Percentiles rank a stretch among this genome's conserved stretches.
Evolutionary conservation across 2,888 invertebrate genomes (phyloP).

Genomic region (Nineta flava): DNA sequence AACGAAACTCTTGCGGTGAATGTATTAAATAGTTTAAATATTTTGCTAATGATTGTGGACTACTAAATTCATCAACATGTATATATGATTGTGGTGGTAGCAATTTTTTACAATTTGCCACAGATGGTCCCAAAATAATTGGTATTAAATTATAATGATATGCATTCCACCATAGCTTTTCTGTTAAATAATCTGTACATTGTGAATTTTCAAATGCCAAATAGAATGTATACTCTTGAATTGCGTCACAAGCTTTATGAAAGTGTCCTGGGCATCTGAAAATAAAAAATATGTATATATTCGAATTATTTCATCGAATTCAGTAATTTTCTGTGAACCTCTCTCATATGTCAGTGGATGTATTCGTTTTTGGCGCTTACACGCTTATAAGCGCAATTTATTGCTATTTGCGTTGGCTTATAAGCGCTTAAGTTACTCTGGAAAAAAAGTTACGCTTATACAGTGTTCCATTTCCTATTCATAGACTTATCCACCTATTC

Average conservation of each 20-base stretch:
- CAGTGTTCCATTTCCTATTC: too few species aligned
- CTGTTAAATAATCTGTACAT: slow-evolving; percentile 53
- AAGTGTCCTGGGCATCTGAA: slow-evolving; percentile 50
- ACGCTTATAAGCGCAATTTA: too few species aligned
- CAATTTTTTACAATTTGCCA: slow-evolving; percentile 28
- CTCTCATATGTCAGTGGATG: too few species aligned
- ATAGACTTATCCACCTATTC: too few species aligned
- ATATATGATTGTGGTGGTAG: slow-evolving; percentile 48
- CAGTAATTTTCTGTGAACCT: too few species aligned
- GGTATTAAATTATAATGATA: slow-evolving; percentile 45
- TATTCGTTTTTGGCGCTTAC: too few species aligned
- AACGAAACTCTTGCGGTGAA: slow-evolving; percentile 25
- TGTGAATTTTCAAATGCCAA: slow-evolving; percentile 53
- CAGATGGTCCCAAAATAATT: slow-evolving; percentile 43
- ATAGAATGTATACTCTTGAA: slow-evolving; percentile 48
- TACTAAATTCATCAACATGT: slow-evolving; percentile 37
- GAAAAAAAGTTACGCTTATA: too few species aligned
- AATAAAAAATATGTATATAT: slow-evolving; percentile 15
- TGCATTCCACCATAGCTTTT: slow-evolving; percentile 51
- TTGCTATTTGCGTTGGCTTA: too few species aligned
- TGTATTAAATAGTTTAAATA: slow-evolving; percentile 32
- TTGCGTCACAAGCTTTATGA: slow-evolving; percentile 34
- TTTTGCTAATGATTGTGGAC: slow-evolving; percentile 32
- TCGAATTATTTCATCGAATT: too few species aligned
- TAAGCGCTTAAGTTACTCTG: too few species aligned